These are phyloP conservation scores for Zelleria hepariella DNA, from an alignment of 2,888 invertebrate genomes.

Conservation along the genomic window DNA sequence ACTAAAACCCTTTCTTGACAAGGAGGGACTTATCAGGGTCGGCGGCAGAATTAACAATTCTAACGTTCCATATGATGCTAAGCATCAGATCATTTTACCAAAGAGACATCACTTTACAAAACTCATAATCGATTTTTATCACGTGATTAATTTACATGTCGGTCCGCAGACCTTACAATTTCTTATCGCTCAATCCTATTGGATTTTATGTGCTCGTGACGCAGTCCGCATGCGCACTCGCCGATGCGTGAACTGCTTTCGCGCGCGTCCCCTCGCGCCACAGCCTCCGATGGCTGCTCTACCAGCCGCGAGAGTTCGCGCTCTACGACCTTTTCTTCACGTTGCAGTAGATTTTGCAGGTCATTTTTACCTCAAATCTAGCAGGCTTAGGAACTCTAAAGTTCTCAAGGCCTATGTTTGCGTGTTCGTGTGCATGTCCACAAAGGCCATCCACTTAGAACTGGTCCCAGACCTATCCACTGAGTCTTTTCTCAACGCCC, in stretches of 20 bases:
- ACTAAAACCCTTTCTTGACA: neutral
- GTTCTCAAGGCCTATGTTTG: neutral
- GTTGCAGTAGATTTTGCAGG: conserved; percentile 1
- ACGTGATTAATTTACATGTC: neutral
- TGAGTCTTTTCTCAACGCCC: neutral
- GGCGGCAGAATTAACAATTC: neutral
- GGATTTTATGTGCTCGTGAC: conserved; percentile 3
- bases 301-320: neutral
- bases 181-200: neutral
- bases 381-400: neutral
- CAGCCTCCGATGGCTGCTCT: conserved; percentile 8
- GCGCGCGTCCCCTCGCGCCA: neutral
- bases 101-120: conserved; percentile 1
- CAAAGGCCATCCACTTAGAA: neutral
- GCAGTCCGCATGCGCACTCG: neutral
- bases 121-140: neutral
- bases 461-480: neutral
- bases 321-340: neutral
- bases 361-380: neutral
- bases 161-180: neutral
- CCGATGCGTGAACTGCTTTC: neutral
- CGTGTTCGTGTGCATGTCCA: conserved; percentile 1
- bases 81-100: conserved; percentile 2
- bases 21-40: neutral
- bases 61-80: neutral